These are phyloP conservation scores for Cephus rjabovi DNA, from an alignment of 2,888 invertebrate species.

Conservation along the genomic window DNA sequence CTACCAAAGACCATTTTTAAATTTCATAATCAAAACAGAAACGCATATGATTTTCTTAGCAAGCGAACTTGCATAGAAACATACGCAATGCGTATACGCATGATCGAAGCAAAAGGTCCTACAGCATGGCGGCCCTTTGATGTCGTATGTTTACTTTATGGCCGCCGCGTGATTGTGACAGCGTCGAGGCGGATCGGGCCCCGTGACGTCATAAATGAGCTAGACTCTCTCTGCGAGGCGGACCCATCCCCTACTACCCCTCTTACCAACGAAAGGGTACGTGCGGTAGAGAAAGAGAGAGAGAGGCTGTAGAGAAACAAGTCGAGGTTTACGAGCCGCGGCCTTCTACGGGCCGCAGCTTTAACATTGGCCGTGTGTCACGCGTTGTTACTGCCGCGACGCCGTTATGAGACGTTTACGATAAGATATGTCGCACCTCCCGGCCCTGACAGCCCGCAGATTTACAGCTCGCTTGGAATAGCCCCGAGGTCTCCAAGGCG, in stretches of 20 bases:
- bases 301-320: constrained; percentile 17
- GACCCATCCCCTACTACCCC: constrained; percentile 4
- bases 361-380: constrained; percentile 60
- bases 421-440: constrained; percentile 62
- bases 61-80: not conserved
- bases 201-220: constrained; percentile 45
- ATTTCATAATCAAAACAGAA: not conserved
- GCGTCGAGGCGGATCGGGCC: constrained; percentile 32
- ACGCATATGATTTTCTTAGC: not conserved
- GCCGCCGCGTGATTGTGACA: constrained; percentile 49
- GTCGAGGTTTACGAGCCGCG: constrained; percentile 50
- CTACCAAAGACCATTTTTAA: not conserved
- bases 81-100: not conserved
- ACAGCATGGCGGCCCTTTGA: constrained; percentile 43
- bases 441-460: constrained; percentile 50
- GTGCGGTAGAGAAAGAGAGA: constrained; percentile 28
- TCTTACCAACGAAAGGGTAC: constrained; percentile 24
- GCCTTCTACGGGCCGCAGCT: constrained; percentile 35
- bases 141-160: constrained; percentile 52
- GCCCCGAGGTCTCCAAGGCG: not conserved
- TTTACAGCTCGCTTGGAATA: constrained; percentile 41
- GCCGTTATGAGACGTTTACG: constrained; percentile 62
- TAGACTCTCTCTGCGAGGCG: constrained; percentile 2
- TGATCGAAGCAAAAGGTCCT: constrained; percentile 1
- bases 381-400: constrained; percentile 58